phyloP scores from a whole-genome alignment of 1,140 invertebrate species.

The Ceratitis capitata region DNA sequence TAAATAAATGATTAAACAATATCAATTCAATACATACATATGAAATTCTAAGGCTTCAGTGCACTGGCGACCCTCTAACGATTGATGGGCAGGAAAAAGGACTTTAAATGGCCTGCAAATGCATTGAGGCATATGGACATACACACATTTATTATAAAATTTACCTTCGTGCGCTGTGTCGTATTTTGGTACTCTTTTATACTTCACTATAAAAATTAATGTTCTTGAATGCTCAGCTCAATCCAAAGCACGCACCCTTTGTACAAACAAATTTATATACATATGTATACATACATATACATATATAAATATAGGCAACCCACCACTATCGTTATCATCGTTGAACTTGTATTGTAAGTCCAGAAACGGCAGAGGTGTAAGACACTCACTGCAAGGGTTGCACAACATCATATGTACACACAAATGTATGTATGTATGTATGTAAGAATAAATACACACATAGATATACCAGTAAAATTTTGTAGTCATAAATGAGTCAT shows the following conservation, averaged over 20 bases:
- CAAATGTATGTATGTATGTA: background rate
- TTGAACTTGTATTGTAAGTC: too few species aligned
- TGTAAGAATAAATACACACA: background rate
- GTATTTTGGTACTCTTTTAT: background rate
- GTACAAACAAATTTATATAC: background rate
- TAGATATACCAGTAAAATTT: too few species aligned
- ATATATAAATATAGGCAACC: too few species aligned
- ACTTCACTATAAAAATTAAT: constrained; percentile 9
- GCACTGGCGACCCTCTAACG: too few species aligned
- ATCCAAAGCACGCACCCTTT: background rate
- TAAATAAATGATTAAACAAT: too few species aligned
- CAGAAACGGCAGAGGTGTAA: background rate
- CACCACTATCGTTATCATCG: too few species aligned
- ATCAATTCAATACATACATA: background rate
- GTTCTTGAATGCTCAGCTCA: background rate
- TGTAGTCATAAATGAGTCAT: too few species aligned
- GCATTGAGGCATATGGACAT: background rate
- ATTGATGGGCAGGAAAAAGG: too few species aligned
- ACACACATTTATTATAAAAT: background rate
- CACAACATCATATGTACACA: background rate
- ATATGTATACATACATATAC: too few species aligned
- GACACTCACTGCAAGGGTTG: background rate
- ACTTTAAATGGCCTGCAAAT: too few species aligned
- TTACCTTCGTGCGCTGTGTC: background rate
- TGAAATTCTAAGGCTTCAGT: too few species aligned